Percentiles rank a stretch among this genome's conserved stretches.
These are phyloP conservation scores for Hozukius guyotensis DNA, from an alignment of 2,797 vertebrate genomes.

Conservation along the genomic window DNA sequence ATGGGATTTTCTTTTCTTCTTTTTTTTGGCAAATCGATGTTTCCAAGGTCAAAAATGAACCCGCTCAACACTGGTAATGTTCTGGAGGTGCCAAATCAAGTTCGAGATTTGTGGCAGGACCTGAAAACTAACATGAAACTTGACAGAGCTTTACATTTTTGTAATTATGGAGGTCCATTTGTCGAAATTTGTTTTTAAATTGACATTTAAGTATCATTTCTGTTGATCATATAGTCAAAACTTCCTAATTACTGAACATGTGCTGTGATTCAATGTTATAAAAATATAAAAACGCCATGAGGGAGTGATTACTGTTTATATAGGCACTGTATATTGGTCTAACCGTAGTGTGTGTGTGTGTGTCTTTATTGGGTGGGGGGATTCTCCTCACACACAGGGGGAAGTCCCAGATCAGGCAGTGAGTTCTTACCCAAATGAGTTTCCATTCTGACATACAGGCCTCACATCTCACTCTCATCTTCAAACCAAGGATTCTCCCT, in stretches of 20 bases:
- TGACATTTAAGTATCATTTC: background rate
- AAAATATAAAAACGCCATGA: too few relatives aligned
- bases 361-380: background rate
- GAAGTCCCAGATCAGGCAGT: conserved; percentile 47
- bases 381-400: conserved; percentile 17
- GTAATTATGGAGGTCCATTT: background rate
- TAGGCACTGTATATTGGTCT: background rate
- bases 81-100: background rate
- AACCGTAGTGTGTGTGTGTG: background rate
- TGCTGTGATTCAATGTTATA: background rate
- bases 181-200: background rate
- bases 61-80: background rate
- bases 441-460: conserved; percentile 23
- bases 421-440: conserved; percentile 61
- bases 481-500: conserved; percentile 11
- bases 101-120: background rate
- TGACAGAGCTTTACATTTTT: background rate
- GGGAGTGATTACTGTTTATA: background rate
- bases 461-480: conserved; percentile 15
- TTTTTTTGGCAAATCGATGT: background rate
- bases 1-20: too few relatives aligned
- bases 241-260: background rate
- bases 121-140: background rate
- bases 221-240: background rate
- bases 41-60: background rate